Evolutionary conservation across 2,888 invertebrate species (phyloP).

Genomic region (Labia minor): DNA sequence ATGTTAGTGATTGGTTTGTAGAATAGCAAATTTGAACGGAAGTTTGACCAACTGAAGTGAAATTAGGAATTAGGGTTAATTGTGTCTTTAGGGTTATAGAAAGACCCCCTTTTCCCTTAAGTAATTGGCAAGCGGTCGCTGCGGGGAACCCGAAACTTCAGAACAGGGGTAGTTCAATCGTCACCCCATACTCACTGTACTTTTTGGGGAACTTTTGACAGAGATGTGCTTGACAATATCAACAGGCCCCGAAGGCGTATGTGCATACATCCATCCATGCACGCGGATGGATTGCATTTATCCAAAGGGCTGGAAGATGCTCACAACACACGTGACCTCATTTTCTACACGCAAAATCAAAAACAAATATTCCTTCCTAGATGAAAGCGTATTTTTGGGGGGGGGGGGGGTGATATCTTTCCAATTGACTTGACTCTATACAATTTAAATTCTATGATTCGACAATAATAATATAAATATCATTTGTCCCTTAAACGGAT

Average conservation of each 20-base stretch:
- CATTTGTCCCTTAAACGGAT: background rate
- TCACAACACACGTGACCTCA: background rate
- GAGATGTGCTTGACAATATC: conserved; percentile 8
- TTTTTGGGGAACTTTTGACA: conserved; percentile 3
- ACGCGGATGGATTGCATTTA: background rate
- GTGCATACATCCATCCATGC: background rate
- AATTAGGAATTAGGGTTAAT: conserved; percentile 13
- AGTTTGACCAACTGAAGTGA: conserved; percentile 13
- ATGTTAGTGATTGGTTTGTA: too few species aligned
- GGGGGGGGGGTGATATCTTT: background rate
- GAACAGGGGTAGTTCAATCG: background rate
- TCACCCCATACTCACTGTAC: background rate
- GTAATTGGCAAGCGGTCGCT: conserved; percentile 7
- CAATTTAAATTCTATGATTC: background rate
- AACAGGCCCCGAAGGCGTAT: conserved; percentile 7
- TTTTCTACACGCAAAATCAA: background rate
- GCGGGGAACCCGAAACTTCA: conserved; percentile 1
- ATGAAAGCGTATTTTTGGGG: background rate
- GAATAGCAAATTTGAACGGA: background rate
- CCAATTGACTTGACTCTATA: background rate
- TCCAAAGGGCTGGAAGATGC: background rate
- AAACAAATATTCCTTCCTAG: background rate
- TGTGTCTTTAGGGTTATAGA: conserved; percentile 8
- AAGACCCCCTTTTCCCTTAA: background rate
- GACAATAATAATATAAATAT: background rate